Percentiles rank a stretch among this genome's conserved stretches.
These are phyloP conservation scores for Mastigias papua DNA, from an alignment of 30 jellyfish, hydroid and myxozoan species.

Conservation along the genomic window DNA sequence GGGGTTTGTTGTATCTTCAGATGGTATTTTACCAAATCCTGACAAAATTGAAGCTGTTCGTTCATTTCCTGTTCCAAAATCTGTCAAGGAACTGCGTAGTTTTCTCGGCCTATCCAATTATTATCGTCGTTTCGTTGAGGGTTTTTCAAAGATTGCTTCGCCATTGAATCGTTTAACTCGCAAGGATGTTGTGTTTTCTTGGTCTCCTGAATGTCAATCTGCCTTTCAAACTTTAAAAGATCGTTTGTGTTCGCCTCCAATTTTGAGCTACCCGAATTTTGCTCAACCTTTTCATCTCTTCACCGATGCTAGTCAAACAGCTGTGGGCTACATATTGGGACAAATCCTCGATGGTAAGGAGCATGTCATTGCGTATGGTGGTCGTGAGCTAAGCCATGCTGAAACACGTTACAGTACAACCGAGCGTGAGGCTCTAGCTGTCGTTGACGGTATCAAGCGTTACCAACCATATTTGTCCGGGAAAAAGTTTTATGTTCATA, in stretches of 20 bases:
- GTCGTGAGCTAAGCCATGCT: too few species aligned
- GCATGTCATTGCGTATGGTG: too few species aligned
- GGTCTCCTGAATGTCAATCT: constrained; percentile 28
- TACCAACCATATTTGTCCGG: too few species aligned
- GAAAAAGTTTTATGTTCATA: too few species aligned
- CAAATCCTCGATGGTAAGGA: too few species aligned
- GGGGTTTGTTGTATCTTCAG: constrained; percentile 73
- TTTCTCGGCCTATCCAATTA: constrained; percentile 9
- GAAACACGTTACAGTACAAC: too few species aligned
- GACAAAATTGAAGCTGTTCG: constrained; percentile 29
- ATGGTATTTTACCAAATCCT: constrained; percentile 69
- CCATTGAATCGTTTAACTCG: constrained; percentile 43
- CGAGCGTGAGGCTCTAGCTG: too few species aligned
- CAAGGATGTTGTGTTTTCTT: constrained; percentile 12
- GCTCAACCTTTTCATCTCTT: constrained; percentile 36
- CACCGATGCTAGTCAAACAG: constrained; percentile 70
- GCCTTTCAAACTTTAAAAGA: constrained; percentile 27
- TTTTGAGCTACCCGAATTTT: constrained; percentile 51
- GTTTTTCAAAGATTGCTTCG: constrained; percentile 52
- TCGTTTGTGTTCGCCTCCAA: constrained; percentile 49
- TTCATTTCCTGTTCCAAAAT: constrained; percentile 29
- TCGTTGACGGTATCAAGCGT: too few species aligned
- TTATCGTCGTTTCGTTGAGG: constrained; percentile 54
- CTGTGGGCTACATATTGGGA: constrained; percentile 46
- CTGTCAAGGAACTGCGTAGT: constrained; percentile 31